phyloP scores from a whole-genome alignment of 2,113 vertebrate genomes.

The Vanacampus margaritifer region DNA sequence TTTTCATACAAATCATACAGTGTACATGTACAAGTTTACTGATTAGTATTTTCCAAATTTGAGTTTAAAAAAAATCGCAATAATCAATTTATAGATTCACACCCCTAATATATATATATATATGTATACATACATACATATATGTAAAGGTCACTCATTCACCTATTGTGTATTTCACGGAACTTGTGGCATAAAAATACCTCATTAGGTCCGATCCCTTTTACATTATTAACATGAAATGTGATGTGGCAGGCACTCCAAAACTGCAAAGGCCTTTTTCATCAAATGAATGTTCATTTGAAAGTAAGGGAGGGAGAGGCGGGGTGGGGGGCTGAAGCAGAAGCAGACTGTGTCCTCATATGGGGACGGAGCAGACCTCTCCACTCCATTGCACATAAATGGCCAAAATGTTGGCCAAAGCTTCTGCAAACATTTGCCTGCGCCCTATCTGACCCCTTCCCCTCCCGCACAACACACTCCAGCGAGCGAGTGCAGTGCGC shows the following conservation, averaged over 20 bases:
- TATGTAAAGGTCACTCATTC: no score
- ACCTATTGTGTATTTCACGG: neutral
- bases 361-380: neutral
- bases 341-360: neutral
- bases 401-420: conserved; percentile 38
- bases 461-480: conserved; percentile 35
- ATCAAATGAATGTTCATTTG: neutral
- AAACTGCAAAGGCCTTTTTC: neutral
- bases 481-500: conserved; percentile 24
- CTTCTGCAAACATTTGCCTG: conserved; percentile 45
- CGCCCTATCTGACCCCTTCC: conserved; percentile 43
- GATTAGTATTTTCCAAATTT: no score
- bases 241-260: neutral
- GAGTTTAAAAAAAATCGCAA: no score
- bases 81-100: no score
- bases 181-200: neutral
- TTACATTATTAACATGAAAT: neutral
- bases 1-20: no score
- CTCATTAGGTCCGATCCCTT: neutral
- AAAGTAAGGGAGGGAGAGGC: neutral
- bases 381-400: conserved; percentile 10
- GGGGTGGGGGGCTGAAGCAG: neutral
- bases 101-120: no score
- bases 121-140: no score
- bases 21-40: no score